Evolutionary conservation across 2,888 invertebrate genomes (phyloP), one percentile per base, ranked within the genome.

Genomic region (Bugulina stolonifera): DNA sequence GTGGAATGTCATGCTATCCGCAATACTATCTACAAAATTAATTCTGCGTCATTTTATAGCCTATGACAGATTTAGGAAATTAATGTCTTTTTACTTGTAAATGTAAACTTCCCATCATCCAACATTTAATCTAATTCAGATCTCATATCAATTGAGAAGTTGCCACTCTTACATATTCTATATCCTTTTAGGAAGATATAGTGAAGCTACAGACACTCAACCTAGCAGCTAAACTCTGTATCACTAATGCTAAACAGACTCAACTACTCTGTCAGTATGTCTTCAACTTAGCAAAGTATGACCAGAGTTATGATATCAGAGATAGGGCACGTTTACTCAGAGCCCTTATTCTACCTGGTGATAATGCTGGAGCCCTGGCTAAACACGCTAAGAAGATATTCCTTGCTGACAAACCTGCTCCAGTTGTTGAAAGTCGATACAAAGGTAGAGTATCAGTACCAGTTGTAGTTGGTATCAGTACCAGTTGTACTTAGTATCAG

Each of bases 121-220:
- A n/a, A n/a, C n/a, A n/a, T n/a, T n/a, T n/a, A n/a, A n/a, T n/a
- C n/a, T n/a, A n/a, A n/a, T n/a, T n/a, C n/a, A n/a, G n/a, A n/a
- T n/a, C n/a, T n/a, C n/a, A n/a, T n/a, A n/a, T n/a, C n/a, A n/a
- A n/a, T n/a, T n/a, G n/a, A n/a, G n/a, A n/a, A n/a, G n/a, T n/a
- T n/a, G n/a, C n/a, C n/a, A n/a, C n/a, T n/a, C n/a, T n/a, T n/a
- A n/a, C n/a, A n/a, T n/a, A n/a, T n/a, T n/a, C n/a, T n/a, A n/a
- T n/a, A n/a, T n/a, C n/a, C n/a, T 69, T 58, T 22, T 57, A 70
- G 90, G 93, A 96, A 80, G 94, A 96, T 81, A 91, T 93, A 73
- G 97, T 98, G 0, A 97, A 98, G 83, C 87, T 99, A 55, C 98
- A 99, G 87, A 90, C 95, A 25, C 87, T 99, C 55, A 99, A 97